Base-by-base conservation (phyloP, 2,888 invertebrate genomes). In the Psococerastis gibbosa region DNA sequence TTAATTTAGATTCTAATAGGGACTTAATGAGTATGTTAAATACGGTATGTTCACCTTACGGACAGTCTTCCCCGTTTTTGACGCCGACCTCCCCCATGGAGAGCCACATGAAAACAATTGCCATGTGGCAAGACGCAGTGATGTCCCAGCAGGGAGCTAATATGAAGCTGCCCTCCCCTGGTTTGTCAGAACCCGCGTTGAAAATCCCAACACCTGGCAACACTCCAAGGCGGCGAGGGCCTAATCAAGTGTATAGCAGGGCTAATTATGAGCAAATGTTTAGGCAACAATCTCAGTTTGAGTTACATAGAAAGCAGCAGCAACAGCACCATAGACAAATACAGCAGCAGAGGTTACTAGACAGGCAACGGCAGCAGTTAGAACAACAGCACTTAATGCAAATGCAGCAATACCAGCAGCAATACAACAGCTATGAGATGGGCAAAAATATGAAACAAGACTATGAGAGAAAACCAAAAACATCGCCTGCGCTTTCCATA, bases 81-180 rank as follows among this genome's bases (percentile, higher is more conserved):
- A 46, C 55, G 38, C 52, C 55, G 22, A 51, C 51, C n/a, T 55
- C 57, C 41, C 57, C 57, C 8, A 50, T 61, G 65, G 70, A 69
- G 48, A 70, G 70, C 54, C 65, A 69, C 17, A 57, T 73, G 51
- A 72, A 73, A 51, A 38, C 38, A 5, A 60, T 71, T 51, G 71
- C 73, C 1, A 68, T 78, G 66, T 78, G 78, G 76, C 78, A 78
- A 53, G 77, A 79, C 56, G 71, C 71, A 2, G 66, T 76, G 62
- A 53, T 59, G 53, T 53, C 60, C 2, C 66, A 66, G 46, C 57
- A 65, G 43, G 53, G 62, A 8, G 34, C 44, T 2, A 23, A 44
- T n/a, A 32, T 43, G 4, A 34, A 20, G 22, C 41, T 35, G 34
- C 16, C 35, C 11, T 22, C 41, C 32, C 16, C 32, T 34, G 32